Evolutionary conservation across 1,140 invertebrate genomes (phyloP), one percentile per base, ranked within the genome.

Genomic region (Lepidurus apus): DNA sequence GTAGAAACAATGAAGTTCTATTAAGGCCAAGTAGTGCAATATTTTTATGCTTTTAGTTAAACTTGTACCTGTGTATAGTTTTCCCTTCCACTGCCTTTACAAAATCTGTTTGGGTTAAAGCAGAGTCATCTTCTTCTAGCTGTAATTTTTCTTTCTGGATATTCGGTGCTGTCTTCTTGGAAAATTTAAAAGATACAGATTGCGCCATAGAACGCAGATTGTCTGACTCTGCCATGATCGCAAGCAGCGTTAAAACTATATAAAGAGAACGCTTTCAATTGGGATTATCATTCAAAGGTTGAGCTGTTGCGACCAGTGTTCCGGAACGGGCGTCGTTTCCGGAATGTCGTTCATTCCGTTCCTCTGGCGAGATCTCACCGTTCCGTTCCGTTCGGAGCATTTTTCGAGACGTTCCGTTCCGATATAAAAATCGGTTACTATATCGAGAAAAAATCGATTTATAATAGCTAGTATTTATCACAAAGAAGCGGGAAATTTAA

Each of bases 11-110:
- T 24, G 34, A 77, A 43, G 53, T 26, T 76, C 76, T 76, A 24
- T 24, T 47, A 77, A 76, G 45, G 78, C 26, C 11, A 79, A 73
- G 76, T 26, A 47, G 74, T 24, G 65, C 73, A 43, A 77, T 42
- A 21, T 11, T 43, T 24, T 26, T 9, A 76, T 10, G 73, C 24
- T 13, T 75, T 65, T 7, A 21, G 53, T 65, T 65, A 11, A 65
- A 17, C 13, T 9, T 65, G 17, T 65, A 65, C 53, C 53, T 65
- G 53, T 65, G 53, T n/a, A 65, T 65, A 65, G 53, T 65, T 65
- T 65, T 65, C 13, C 13, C 53, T 17, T 65, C 53, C 13, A 65
- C 6, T 21, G 17, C 21, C n/a, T 65, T 13, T 7, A 65, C 53
- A 21, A n/a, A 65, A 65, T 65, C 53, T 65, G 17, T 65, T 13